Evolutionary conservation across 2,797 vertebrate genomes (phyloP), one percentile per base, ranked within the genome.

Genomic region (Xiphorhynchus erythropygius): DNA sequence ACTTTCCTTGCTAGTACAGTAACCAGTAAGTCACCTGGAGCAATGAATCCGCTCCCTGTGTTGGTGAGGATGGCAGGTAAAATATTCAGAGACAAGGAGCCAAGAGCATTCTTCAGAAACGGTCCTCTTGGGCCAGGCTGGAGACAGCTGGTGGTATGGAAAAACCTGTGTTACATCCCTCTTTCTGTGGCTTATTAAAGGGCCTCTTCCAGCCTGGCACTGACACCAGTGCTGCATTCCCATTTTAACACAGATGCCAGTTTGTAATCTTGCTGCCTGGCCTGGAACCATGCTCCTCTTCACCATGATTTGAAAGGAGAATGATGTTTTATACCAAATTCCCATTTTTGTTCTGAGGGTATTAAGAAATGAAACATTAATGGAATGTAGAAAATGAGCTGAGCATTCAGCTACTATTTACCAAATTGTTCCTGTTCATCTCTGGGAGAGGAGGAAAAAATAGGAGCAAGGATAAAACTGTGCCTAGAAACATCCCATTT

Each of bases 361-460:
- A 57, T 85, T 96, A 89, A 94, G 95, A 96, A 95, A 94, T 76
- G 95, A 94, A 93, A 87, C 93, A 84, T 89, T 94, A 80, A 94
- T 94, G 94, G 89, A 81, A 92, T 30, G 71, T 87, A 86, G 92
- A 81, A 91, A 93, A 82, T 37, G 94, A 94, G 70, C 75, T 3
- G 74, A 63, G 53, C 0, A 3, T 55, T 88, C 86, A 59, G 52
- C 77, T 84, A 63, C 93, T 84, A 64, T 95, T 96, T 92, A 84
- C 92, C 77, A 94, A 92, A 93, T 92, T 79, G 93, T 90, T 78
- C 56, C 37, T 79, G 75, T 90, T 95, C 55, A 7, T 78, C 44
- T 59, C 46, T 28, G 41, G 84, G 77, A 93, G 90, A 79, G 74
- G 46, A 70, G 49, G 41, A 21, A 78, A 74, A n/a, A 33, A 85